Conservation (phyloP, 2,888 invertebrate species). For the Lissonota sp. region DNA sequence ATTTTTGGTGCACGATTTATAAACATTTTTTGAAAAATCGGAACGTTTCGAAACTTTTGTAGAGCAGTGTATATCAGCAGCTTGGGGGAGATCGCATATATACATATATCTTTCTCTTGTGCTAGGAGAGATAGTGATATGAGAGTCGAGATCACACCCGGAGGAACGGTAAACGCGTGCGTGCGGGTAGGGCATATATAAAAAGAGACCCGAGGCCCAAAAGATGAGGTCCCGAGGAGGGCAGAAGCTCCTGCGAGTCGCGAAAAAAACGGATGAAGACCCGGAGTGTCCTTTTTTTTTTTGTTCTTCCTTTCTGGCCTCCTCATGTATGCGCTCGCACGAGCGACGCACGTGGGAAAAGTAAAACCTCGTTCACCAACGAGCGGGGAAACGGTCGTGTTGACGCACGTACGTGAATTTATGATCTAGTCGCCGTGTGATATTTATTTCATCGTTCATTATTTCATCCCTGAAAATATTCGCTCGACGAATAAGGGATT, state of each 20-base stretch:
- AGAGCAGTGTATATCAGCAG: conserved; percentile 23
- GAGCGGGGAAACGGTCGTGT: neutral
- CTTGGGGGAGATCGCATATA: conserved; percentile 23
- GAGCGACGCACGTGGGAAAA: conserved; percentile 20
- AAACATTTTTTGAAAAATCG: too few relatives aligned
- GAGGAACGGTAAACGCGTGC: conserved; percentile 42
- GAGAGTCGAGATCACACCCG: conserved; percentile 39
- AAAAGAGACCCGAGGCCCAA: conserved; percentile 5
- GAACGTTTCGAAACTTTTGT: too few relatives aligned
- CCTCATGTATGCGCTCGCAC: conserved; percentile 51
- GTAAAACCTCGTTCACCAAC: neutral
- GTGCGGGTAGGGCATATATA: neutral
- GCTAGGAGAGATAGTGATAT: conserved; percentile 11
- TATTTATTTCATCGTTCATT: conserved; percentile 53
- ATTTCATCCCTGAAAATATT: conserved; percentile 35
- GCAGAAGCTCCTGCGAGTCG: too few relatives aligned
- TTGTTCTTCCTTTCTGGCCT: neutral
- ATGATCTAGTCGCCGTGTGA: conserved; percentile 33
- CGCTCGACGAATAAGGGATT: neutral
- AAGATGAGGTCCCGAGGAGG: neutral
- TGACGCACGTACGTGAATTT: conserved; percentile 49
- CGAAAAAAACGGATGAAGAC: too few relatives aligned
- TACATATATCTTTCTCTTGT: conserved; percentile 10
- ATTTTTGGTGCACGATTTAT: too few relatives aligned
- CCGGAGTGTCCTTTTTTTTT: conserved; percentile 28